Conservation (phyloP, 2,888 invertebrate genomes). For the Ephialtes manifestator region DNA sequence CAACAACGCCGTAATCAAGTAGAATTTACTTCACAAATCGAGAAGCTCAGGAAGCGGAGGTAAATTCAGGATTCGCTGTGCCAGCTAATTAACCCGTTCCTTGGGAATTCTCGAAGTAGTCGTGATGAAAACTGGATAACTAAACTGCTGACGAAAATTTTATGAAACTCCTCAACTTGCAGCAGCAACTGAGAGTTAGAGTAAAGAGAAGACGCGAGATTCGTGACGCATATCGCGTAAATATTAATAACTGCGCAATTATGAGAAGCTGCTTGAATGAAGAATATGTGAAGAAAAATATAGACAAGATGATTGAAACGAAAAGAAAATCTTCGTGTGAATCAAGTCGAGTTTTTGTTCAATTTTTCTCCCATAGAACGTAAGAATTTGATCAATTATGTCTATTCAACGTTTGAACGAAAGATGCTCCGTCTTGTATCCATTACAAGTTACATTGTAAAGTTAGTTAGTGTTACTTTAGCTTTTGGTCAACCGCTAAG, state of each 20-base stretch:
- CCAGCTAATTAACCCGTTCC: background rate
- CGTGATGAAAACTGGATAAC: background rate
- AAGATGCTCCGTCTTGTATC: background rate
- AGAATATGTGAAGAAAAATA: background rate
- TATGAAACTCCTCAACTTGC: background rate
- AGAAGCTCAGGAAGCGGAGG: background rate
- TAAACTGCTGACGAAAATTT: background rate
- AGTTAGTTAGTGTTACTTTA: background rate
- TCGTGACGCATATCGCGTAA: background rate
- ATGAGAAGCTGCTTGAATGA: background rate
- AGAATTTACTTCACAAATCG: too few species aligned
- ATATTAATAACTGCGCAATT: background rate
- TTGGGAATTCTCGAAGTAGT: background rate
- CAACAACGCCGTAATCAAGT: too few species aligned
- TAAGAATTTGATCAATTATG: background rate
- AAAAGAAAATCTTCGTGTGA: background rate
- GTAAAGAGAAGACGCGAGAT: background rate
- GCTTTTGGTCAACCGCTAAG: background rate
- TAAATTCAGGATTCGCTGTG: background rate
- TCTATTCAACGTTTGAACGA: background rate
- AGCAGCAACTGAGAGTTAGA: background rate
- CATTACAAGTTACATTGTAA: background rate
- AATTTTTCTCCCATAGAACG: background rate
- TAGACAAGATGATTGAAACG: background rate
- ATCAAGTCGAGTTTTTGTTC: background rate